phyloP scores from a whole-genome alignment of 2,113 vertebrate species.

The Otus sunia region DNA sequence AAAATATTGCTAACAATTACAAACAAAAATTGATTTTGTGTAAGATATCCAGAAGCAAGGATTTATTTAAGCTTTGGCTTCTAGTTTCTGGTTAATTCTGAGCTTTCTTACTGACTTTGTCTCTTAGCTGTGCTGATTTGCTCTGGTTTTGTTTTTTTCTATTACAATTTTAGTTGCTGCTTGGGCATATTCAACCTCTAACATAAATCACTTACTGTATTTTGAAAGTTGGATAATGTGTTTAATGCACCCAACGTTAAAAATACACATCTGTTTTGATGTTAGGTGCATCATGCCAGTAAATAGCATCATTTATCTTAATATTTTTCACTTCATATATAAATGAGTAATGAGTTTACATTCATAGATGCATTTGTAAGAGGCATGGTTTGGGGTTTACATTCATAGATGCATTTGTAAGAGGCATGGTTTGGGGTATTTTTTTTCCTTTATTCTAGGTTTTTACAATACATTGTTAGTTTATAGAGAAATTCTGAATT shows the following conservation, averaged over 20 bases:
- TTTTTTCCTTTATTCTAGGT: background rate
- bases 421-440: accelerated
- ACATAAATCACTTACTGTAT: constrained; percentile 42
- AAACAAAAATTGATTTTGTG: background rate
- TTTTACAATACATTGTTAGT: background rate
- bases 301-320: constrained; percentile 40
- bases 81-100: background rate
- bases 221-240: constrained; percentile 44
- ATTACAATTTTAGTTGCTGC: background rate
- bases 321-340: constrained; percentile 27
- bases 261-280: constrained; percentile 36
- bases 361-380: background rate
- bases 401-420: background rate
- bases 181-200: background rate
- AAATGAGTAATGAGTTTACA: background rate
- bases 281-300: background rate
- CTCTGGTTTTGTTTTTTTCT: background rate
- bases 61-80: background rate
- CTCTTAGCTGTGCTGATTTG: background rate
- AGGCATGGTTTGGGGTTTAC: background rate
- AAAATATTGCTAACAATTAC: background rate
- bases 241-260: background rate
- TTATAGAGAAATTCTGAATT: background rate
- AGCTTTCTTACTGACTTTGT: background rate
- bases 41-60: background rate